Conservation (phyloP, 64 coral and sea anemone genomes). For the Acropora tenuis region DNA sequence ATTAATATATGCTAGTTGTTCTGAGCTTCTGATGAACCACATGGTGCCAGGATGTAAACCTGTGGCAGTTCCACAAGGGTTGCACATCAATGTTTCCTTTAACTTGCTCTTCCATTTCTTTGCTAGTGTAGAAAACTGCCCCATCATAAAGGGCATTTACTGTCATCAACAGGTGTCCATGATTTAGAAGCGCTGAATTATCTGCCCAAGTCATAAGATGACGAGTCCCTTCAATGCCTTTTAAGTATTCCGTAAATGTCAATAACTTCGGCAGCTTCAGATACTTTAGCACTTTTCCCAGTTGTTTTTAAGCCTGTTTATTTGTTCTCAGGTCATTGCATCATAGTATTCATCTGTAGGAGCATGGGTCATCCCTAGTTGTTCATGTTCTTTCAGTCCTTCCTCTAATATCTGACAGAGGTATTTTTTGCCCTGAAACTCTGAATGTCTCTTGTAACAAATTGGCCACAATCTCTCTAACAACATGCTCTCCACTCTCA, state of each 20-base stretch:
- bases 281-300: slow-evolving; percentile 7
- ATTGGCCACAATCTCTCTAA: too few relatives aligned
- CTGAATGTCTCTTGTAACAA: background rate
- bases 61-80: slow-evolving; percentile 56
- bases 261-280: slow-evolving; percentile 19
- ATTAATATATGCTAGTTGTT: slow-evolving; percentile 48
- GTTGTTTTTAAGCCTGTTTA: slow-evolving; percentile 18
- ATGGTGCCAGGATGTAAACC: slow-evolving; percentile 54
- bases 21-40: slow-evolving; percentile 72
- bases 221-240: slow-evolving; percentile 51
- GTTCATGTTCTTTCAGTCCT: background rate
- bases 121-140: slow-evolving; percentile 61
- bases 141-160: slow-evolving; percentile 48
- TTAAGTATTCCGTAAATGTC: slow-evolving; percentile 54
- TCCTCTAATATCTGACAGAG: slow-evolving; percentile 51
- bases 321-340: slow-evolving; percentile 14
- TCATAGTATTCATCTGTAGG: too few relatives aligned
- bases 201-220: slow-evolving; percentile 71
- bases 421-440: slow-evolving; percentile 52
- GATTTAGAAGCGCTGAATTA: slow-evolving; percentile 69
- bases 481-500: too few relatives aligned
- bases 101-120: slow-evolving; percentile 73
- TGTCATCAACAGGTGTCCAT: slow-evolving; percentile 61
- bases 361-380: too few relatives aligned
- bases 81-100: slow-evolving; percentile 77